These are phyloP conservation scores for Potamilus streckersoni DNA, from an alignment of 1,140 invertebrate species.

Conservation along the genomic window DNA sequence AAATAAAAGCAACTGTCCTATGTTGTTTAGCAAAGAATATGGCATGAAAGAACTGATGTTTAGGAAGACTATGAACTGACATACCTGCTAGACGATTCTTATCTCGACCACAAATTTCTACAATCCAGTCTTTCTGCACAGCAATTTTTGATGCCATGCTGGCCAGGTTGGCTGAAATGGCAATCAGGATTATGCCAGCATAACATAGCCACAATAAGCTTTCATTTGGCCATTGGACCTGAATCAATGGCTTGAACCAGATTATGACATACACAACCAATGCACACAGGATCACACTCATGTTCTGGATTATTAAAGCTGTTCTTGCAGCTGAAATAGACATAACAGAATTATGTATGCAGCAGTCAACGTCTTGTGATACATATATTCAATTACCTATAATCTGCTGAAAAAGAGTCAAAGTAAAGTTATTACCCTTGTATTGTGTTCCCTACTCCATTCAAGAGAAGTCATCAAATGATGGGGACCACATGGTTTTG, in stretches of 20 bases:
- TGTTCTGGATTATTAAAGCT: slow-evolving; percentile 46
- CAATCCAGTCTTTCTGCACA: slow-evolving; percentile 73
- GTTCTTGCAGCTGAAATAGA: slow-evolving; percentile 47
- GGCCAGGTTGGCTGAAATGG: slow-evolving; percentile 55
- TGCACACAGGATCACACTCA: slow-evolving; percentile 43
- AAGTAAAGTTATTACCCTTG: no score
- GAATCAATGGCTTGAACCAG: slow-evolving; percentile 29
- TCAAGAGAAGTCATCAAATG: no score
- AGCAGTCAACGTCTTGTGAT: no score
- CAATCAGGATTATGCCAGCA: slow-evolving; percentile 55
- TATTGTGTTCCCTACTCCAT: no score
- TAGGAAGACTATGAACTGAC: neutral
- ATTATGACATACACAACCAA: slow-evolving; percentile 36
- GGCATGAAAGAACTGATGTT: neutral
- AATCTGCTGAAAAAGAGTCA: no score
- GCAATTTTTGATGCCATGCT: slow-evolving; percentile 69
- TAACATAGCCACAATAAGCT: slow-evolving; percentile 36
- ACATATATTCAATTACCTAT: no score
- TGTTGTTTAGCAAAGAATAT: neutral
- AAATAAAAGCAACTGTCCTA: neutral
- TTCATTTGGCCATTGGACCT: slow-evolving; percentile 26
- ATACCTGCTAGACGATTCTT: slow-evolving; percentile 56
- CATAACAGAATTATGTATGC: neutral
- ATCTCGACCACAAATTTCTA: slow-evolving; percentile 65
- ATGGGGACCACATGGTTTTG: no score